These are phyloP conservation scores for Cebidichthys violaceus DNA, from an alignment of 2,113 vertebrate species.

Conservation along the genomic window DNA sequence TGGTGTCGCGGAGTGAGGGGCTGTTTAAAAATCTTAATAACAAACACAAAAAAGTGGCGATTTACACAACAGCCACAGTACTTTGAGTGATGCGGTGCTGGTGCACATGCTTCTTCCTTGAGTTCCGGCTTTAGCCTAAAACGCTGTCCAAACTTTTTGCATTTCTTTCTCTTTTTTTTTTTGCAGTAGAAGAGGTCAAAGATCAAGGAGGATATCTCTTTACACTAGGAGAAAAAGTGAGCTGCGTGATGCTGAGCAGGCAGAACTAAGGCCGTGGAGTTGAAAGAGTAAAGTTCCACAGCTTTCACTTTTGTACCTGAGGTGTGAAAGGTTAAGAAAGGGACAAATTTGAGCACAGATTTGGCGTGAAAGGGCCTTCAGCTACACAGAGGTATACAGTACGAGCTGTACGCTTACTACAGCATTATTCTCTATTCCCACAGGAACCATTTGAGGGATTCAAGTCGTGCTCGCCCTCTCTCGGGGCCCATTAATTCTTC, in stretches of 20 bases:
- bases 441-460: constrained; percentile 3
- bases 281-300: background rate
- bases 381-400: background rate
- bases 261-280: background rate
- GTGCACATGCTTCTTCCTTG: background rate
- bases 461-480: background rate
- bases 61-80: background rate
- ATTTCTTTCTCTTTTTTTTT: background rate
- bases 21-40: background rate
- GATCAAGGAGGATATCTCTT: background rate
- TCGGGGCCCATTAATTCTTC: background rate
- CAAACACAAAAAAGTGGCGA: background rate
- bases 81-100: background rate
- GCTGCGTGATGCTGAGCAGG: background rate
- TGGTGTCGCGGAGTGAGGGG: too few relatives aligned
- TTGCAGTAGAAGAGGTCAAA: background rate
- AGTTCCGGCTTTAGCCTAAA: background rate
- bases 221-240: background rate
- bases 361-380: constrained; percentile 9
- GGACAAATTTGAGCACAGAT: background rate
- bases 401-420: background rate
- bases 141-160: background rate
- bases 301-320: background rate
- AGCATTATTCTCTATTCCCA: background rate
- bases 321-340: constrained; percentile 1